Percentiles rank a stretch among this genome's conserved stretches.
Evolutionary conservation across 1,140 invertebrate species (phyloP).

Genomic region (Anastatus disparis): DNA sequence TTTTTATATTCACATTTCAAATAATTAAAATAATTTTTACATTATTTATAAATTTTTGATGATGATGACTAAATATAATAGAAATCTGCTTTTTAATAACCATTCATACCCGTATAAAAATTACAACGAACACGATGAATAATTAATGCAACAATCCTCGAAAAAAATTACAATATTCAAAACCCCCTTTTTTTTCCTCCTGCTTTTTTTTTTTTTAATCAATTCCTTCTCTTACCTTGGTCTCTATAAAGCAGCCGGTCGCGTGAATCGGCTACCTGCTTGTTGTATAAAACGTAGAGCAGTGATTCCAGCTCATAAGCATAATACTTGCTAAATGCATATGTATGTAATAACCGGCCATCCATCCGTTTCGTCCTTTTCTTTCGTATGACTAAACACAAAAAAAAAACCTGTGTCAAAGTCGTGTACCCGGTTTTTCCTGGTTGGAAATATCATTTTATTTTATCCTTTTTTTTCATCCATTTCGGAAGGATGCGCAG

Average conservation of each 20-base stretch:
- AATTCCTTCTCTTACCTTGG: not conserved
- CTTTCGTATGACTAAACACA: not conserved
- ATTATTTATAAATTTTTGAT: no score
- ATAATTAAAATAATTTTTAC: no score
- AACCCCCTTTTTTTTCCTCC: not conserved
- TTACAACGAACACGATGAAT: not conserved
- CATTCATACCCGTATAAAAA: no score
- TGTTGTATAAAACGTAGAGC: no score
- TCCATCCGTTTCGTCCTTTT: not conserved
- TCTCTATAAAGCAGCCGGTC: not conserved
- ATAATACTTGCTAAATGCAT: not conserved
- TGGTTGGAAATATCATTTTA: conserved; percentile 46
- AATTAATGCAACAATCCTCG: conserved; percentile 7
- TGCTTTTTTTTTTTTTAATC: no score
- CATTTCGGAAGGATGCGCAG: not conserved
- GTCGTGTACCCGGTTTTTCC: conserved; percentile 50
- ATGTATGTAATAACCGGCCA: not conserved
- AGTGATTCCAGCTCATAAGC: not conserved
- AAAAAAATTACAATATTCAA: conserved; percentile 17
- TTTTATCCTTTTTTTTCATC: not conserved
- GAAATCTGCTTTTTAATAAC: no score
- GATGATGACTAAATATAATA: no score
- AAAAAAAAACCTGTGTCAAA: not conserved
- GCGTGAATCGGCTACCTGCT: not conserved
- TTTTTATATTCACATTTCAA: no score